Conservation (phyloP, 2,113 vertebrate species). For the Dipodomys merriami region DNA sequence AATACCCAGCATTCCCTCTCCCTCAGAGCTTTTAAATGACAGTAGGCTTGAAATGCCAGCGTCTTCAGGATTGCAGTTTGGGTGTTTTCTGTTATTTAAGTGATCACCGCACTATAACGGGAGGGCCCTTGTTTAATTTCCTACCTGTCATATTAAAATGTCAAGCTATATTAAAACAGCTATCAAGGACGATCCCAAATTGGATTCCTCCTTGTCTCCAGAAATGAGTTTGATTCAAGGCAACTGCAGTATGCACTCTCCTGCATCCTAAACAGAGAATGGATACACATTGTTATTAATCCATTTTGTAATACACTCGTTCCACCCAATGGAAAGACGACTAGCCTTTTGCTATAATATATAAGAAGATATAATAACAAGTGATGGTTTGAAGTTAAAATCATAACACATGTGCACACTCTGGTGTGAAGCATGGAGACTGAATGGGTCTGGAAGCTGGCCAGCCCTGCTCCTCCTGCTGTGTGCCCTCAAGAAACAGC, state of each 20-base stretch:
- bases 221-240: not conserved
- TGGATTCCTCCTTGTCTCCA: not conserved
- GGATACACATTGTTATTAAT: not conserved
- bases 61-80: slow-evolving; percentile 41
- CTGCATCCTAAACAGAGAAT: not conserved
- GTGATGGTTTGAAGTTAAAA: not conserved
- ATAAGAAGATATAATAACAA: not conserved
- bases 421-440: not conserved
- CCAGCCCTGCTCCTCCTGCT: fast-evolving
- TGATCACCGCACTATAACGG: not conserved
- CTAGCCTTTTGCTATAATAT: not conserved
- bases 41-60: slow-evolving; percentile 56
- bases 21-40: slow-evolving; percentile 54
- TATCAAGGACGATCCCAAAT: not conserved
- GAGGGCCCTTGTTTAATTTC: slow-evolving; percentile 43
- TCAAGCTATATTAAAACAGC: slow-evolving; percentile 19
- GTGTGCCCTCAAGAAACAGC: fast-evolving
- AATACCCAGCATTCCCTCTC: not conserved
- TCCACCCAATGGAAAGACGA: not conserved
- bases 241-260: not conserved
- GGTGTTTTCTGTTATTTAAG: slow-evolving; percentile 19
- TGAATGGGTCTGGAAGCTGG: no score
- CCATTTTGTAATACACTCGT: not conserved
- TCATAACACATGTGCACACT: not conserved
- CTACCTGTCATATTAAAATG: slow-evolving; percentile 52